Percentiles rank a stretch among this genome's conserved stretches.
Conservation (phyloP, 2,113 vertebrate genomes). For the Psittacara wagleri region DNA sequence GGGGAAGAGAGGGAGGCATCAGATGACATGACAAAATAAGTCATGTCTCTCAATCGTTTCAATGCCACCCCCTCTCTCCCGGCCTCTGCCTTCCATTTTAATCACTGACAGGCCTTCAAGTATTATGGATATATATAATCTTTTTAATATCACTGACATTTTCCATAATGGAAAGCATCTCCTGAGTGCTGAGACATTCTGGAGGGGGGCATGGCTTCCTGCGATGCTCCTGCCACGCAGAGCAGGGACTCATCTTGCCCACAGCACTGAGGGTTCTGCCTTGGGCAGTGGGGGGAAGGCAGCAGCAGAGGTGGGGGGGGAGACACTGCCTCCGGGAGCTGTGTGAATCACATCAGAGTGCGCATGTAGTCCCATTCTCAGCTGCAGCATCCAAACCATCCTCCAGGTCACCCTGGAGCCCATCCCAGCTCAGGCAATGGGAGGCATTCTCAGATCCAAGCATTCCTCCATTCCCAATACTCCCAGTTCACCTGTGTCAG, state of each 20-base stretch:
- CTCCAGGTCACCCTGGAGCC: neutral
- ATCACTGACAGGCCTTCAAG: slow-evolving; percentile 39
- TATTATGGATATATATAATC: slow-evolving; percentile 14
- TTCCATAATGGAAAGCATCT: slow-evolving; percentile 10
- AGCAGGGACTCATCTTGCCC: neutral
- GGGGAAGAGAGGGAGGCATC: slow-evolving; percentile 20
- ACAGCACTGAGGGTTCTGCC: neutral
- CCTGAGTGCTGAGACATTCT: neutral
- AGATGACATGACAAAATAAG: slow-evolving; percentile 52
- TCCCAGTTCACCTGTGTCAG: neutral
- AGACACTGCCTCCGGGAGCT: neutral
- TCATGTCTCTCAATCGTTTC: slow-evolving; percentile 30
- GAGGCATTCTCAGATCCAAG: neutral
- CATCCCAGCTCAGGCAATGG: accelerated
- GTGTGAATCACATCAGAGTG: neutral
- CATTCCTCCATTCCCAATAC: neutral
- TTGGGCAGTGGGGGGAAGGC: neutral
- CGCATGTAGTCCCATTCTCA: neutral
- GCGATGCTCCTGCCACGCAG: accelerated
- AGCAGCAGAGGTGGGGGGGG: accelerated
- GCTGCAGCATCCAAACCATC: neutral
- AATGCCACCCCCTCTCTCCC: slow-evolving; percentile 37
- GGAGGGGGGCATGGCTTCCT: neutral
- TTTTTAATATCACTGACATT: slow-evolving; percentile 29
- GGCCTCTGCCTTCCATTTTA: slow-evolving; percentile 57